Evolutionary conservation across 2,113 vertebrate genomes (phyloP).

Genomic region (Thamnaconus septentrionalis): DNA sequence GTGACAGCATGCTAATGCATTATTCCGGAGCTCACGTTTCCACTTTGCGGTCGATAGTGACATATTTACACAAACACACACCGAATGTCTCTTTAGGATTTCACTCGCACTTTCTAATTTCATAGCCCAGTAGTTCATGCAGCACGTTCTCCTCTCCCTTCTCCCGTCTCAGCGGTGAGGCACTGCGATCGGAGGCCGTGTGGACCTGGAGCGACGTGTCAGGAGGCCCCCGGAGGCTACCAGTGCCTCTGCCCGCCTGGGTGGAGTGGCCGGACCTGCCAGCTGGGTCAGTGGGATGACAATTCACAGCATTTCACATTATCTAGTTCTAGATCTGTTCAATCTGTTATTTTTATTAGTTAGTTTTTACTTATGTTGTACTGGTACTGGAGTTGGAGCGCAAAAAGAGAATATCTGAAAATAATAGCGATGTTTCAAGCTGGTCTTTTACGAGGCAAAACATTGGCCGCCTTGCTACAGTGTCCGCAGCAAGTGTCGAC

Average conservation of each 20-base stretch:
- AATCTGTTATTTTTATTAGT: neutral
- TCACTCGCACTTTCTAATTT: conserved; percentile 33
- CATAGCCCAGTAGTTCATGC: conserved; percentile 41
- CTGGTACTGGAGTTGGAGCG: too few species aligned
- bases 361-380: too few species aligned
- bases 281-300: conserved; percentile 84
- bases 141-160: conserved; percentile 1
- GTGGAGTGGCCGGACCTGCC: conserved; percentile 95
- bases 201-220: conserved; percentile 91
- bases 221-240: conserved; percentile 87
- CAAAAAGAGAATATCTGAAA: conserved; percentile 7
- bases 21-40: conserved; percentile 18
- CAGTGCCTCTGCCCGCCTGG: conserved; percentile 90
- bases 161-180: conserved; percentile 78
- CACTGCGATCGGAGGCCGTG: conserved; percentile 93
- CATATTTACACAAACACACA: conserved; percentile 7
- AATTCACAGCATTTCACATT: neutral
- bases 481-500: neutral
- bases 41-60: conserved; percentile 7
- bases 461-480: neutral
- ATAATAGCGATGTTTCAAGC: too few species aligned
- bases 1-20: conserved; percentile 42
- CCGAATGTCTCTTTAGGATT: conserved; percentile 17
- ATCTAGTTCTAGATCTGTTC: neutral
- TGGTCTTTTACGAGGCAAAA: neutral